Percentiles rank a stretch among this genome's conserved stretches.
These are phyloP conservation scores for Marasmarcha lunaedactyla DNA, from an alignment of 2,888 invertebrate genomes.

Conservation along the genomic window DNA sequence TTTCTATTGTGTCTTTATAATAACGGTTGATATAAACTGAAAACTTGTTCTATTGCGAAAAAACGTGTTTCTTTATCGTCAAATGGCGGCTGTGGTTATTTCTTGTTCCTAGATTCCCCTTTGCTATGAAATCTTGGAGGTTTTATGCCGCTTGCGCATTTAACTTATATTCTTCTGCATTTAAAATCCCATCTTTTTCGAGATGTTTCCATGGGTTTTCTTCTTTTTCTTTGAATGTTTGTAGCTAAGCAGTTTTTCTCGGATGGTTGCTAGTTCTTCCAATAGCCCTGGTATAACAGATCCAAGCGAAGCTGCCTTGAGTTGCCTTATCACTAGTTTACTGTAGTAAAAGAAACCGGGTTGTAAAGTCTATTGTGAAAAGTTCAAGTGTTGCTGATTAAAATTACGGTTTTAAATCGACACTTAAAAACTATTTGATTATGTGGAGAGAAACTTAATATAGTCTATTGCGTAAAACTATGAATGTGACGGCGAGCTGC, in stretches of 20 bases:
- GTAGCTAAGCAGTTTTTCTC: conserved; percentile 44
- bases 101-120: conserved; percentile 51
- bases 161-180: conserved; percentile 51
- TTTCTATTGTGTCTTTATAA: conserved; percentile 69
- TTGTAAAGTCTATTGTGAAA: conserved; percentile 35
- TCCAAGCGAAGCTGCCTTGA: conserved; percentile 58
- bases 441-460: conserved; percentile 50
- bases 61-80: conserved; percentile 71
- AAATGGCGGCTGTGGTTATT: conserved; percentile 63
- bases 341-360: conserved; percentile 57
- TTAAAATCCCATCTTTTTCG: conserved; percentile 42
- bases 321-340: conserved; percentile 66
- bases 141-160: conserved; percentile 59
- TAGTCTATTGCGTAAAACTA: conserved; percentile 66
- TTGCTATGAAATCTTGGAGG: conserved; percentile 58
- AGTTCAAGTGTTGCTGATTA: conserved; percentile 70
- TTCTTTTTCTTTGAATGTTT: conserved; percentile 36
- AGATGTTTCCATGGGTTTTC: conserved; percentile 39
- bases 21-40: conserved; percentile 71
- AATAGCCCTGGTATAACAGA: conserved; percentile 54
- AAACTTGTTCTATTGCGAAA: conserved; percentile 73
- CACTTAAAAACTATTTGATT: conserved; percentile 66
- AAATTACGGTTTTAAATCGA: conserved; percentile 43
- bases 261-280: conserved; percentile 55
- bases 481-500: conserved; percentile 65